phyloP scores from a whole-genome alignment of 2,888 invertebrate genomes.

The Pterostichus madidus region DNA sequence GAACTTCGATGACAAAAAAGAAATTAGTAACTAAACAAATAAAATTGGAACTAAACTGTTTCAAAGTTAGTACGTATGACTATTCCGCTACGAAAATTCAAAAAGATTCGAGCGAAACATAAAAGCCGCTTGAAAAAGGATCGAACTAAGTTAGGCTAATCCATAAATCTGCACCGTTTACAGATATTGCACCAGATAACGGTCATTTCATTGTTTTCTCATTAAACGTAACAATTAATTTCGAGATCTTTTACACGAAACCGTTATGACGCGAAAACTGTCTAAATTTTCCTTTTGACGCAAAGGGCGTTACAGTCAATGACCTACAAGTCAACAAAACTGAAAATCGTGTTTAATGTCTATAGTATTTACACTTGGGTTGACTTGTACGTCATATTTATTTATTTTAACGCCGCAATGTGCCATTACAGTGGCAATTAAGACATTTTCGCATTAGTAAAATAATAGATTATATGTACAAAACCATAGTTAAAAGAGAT shows the following conservation, averaged over 20 bases:
- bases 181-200: slow-evolving; percentile 67
- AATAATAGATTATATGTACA: slow-evolving; percentile 63
- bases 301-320: slow-evolving; percentile 5
- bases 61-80: slow-evolving; percentile 66
- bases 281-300: slow-evolving; percentile 8
- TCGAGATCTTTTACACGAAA: slow-evolving; percentile 63
- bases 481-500: slow-evolving; percentile 53
- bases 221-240: slow-evolving; percentile 53
- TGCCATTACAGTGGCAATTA: slow-evolving; percentile 40
- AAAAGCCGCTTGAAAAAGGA: slow-evolving; percentile 59
- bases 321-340: slow-evolving; percentile 16
- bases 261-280: slow-evolving; percentile 52
- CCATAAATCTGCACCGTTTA: slow-evolving; percentile 61
- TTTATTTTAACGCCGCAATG: slow-evolving; percentile 3
- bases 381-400: slow-evolving; percentile 26
- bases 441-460: slow-evolving; percentile 48
- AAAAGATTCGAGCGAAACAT: slow-evolving; percentile 44
- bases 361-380: slow-evolving; percentile 45
- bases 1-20: slow-evolving; percentile 62
- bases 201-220: slow-evolving; percentile 53
- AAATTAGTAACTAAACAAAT: slow-evolving; percentile 50
- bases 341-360: slow-evolving; percentile 44
- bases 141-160: slow-evolving; percentile 61
- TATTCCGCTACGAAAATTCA: slow-evolving; percentile 58
- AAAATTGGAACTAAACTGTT: slow-evolving; percentile 57